These are phyloP conservation scores for Deladenus siricidicola DNA, from an alignment of 2,888 invertebrate species.

Conservation along the genomic window DNA sequence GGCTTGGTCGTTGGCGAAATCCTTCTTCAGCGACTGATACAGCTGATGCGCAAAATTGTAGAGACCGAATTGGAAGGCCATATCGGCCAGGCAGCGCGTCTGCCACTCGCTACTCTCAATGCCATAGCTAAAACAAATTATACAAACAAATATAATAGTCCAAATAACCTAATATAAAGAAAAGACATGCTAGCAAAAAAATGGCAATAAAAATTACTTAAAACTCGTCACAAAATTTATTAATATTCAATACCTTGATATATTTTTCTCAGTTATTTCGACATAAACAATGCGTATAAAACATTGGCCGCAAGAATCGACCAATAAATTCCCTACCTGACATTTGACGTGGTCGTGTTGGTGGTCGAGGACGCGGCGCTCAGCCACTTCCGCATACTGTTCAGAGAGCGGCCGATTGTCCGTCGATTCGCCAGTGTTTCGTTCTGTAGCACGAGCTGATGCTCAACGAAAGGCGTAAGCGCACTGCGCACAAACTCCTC, in stretches of 20 bases:
- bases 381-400: constrained; percentile 90
- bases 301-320: not conserved
- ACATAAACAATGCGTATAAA: too few relatives aligned
- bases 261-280: not conserved
- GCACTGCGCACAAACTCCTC: constrained; percentile 23
- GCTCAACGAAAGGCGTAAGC: constrained; percentile 76
- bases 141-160: too few relatives aligned
- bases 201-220: too few relatives aligned
- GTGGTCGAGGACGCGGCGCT: constrained; percentile 14
- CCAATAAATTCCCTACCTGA: not conserved
- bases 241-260: too few relatives aligned
- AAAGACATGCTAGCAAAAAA: too few relatives aligned
- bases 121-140: constrained; percentile 53
- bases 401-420: constrained; percentile 77
- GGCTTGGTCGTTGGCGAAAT: constrained; percentile 90
- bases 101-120: constrained; percentile 73
- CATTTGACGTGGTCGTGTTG: not conserved
- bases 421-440: constrained; percentile 61
- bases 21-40: constrained; percentile 89
- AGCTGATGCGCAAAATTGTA: constrained; percentile 61
- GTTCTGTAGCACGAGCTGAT: constrained; percentile 66
- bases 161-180: too few relatives aligned
- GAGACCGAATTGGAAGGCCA: constrained; percentile 77
- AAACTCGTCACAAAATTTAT: too few relatives aligned
- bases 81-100: constrained; percentile 80